phyloP scores from a whole-genome alignment of 1,140 invertebrate species.

The Atta colombica region DNA sequence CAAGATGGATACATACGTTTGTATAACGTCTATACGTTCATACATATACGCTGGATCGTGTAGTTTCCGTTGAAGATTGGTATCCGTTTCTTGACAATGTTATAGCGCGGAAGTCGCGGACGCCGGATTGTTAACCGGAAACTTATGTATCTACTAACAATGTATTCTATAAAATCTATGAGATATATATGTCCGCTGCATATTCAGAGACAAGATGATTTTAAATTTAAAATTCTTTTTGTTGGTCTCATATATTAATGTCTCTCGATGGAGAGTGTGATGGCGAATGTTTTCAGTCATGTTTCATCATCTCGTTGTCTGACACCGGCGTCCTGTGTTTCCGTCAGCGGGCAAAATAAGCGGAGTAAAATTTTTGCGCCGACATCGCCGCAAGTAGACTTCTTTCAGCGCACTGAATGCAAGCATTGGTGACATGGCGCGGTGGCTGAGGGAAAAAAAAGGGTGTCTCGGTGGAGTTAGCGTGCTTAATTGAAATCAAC shows the following conservation, averaged over 20 bases:
- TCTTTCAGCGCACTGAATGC: slow-evolving; percentile 56
- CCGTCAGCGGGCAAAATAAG: neutral
- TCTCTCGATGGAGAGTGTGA: neutral
- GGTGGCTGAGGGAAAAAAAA: slow-evolving; percentile 19
- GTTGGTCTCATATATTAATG: neutral
- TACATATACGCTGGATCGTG: neutral
- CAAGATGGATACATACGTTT: slow-evolving; percentile 24
- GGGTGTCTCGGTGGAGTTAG: slow-evolving; percentile 40
- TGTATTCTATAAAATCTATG: no score
- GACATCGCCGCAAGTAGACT: slow-evolving; percentile 15
- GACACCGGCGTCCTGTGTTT: neutral
- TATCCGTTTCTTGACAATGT: slow-evolving; percentile 37
- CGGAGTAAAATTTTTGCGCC: slow-evolving; percentile 39
- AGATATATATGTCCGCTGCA: neutral
- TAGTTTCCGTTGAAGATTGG: neutral
- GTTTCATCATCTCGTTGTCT: neutral
- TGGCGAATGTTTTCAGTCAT: neutral
- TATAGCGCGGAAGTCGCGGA: neutral
- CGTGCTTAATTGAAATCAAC: slow-evolving; percentile 79
- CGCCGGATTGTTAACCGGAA: neutral
- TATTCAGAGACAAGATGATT: neutral
- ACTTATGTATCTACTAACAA: slow-evolving; percentile 2
- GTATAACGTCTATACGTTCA: slow-evolving; percentile 8
- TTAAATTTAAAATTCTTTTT: neutral
- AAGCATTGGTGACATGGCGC: slow-evolving; percentile 23